A percentile compares a stretch with the other conserved stretches of the same genome.
Conservation (phyloP, 53 echinoderm and acorn worm species). For the Mesocentrotus franciscanus region DNA sequence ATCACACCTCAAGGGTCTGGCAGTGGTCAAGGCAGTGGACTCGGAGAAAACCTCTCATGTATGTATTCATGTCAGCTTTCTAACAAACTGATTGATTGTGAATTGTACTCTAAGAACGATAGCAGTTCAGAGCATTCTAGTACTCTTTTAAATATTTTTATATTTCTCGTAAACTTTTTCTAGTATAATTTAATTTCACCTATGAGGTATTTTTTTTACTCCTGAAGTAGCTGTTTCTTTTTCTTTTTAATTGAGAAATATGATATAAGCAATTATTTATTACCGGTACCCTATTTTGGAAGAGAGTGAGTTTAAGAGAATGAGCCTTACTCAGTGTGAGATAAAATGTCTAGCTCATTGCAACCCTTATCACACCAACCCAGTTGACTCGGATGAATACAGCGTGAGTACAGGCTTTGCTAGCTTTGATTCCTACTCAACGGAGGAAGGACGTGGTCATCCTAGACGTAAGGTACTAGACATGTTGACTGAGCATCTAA, state of each 20-base stretch:
- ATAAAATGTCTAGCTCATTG: too few species aligned
- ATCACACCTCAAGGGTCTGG: constrained; percentile 71
- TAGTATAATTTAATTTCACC: too few species aligned
- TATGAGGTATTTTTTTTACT: too few species aligned
- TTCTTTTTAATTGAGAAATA: too few species aligned
- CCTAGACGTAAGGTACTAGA: constrained; percentile 75
- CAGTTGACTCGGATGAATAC: constrained; percentile 93
- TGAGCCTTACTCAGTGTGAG: neutral
- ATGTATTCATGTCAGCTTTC: constrained; percentile 4
- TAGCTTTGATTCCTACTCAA: constrained; percentile 83
- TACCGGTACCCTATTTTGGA: too few species aligned
- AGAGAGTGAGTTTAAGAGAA: neutral
- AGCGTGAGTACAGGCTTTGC: constrained; percentile 82
- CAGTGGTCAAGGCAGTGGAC: constrained; percentile 70
- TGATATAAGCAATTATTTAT: too few species aligned
- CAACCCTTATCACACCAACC: neutral
- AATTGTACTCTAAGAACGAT: too few species aligned
- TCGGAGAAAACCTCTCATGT: constrained; percentile 75
- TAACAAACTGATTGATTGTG: neutral
- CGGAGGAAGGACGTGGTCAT: constrained; percentile 78
- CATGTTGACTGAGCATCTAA: constrained; percentile 83
- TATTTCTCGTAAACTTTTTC: too few species aligned
- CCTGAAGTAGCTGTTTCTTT: too few species aligned
- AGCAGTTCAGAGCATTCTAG: too few species aligned
- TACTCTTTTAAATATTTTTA: too few species aligned